Conservation (phyloP, 1,140 invertebrate genomes). For the Cyclina sinensis region DNA sequence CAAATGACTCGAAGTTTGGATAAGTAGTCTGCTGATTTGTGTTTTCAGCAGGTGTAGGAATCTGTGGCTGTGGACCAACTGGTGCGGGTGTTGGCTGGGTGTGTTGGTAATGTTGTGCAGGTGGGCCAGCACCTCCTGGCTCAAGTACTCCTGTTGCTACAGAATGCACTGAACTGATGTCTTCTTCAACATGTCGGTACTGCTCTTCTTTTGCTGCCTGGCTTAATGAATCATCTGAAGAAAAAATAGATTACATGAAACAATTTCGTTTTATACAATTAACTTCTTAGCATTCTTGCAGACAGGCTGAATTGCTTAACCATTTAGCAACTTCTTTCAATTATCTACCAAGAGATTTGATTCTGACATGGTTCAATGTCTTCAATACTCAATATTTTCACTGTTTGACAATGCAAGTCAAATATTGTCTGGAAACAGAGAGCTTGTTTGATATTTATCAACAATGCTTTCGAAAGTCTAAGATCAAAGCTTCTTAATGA, state of each 20-base stretch:
- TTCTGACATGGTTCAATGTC: too few species aligned
- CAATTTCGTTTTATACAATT: too few species aligned
- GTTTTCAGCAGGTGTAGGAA: neutral
- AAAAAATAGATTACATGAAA: neutral
- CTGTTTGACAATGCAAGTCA: too few species aligned
- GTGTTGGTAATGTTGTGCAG: neutral
- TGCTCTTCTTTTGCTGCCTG: constrained; percentile 60
- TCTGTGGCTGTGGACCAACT: neutral
- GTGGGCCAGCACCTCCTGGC: constrained; percentile 35
- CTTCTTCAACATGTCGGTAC: constrained; percentile 62
- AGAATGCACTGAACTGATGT: neutral
- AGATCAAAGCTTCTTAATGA: too few species aligned
- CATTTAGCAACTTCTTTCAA: too few species aligned
- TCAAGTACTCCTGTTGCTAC: neutral
- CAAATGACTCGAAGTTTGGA: constrained; percentile 42
- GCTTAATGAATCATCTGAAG: constrained; percentile 57
- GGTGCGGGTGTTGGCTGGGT: neutral
- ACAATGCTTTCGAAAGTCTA: too few species aligned
- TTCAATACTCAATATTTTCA: too few species aligned
- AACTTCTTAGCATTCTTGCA: too few species aligned
- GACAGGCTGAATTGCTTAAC: too few species aligned
- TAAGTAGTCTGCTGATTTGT: neutral
- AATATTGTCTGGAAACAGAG: too few species aligned
- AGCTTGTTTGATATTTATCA: too few species aligned
- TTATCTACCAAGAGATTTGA: too few species aligned